These are phyloP conservation scores for Myotis vivesi DNA, from an alignment of 2,797 vertebrate genomes.

Conservation along the genomic window DNA sequence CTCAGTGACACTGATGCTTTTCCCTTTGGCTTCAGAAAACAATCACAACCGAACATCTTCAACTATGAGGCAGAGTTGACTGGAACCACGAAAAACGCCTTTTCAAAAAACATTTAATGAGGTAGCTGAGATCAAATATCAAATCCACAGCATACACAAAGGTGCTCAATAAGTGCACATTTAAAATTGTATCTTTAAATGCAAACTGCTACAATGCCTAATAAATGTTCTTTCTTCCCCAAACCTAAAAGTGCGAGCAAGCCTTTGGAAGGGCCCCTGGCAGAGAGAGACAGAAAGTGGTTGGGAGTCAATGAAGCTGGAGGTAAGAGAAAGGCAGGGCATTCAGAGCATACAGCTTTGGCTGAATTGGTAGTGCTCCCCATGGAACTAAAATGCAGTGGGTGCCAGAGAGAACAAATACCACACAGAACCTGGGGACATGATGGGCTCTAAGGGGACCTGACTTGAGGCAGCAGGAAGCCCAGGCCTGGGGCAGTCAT, in stretches of 20 bases:
- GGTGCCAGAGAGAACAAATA: not conserved
- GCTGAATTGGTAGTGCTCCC: not conserved
- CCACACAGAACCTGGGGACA: not conserved
- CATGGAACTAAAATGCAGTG: not conserved
- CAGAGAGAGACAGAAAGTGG: not conserved
- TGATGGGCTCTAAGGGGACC: not conserved
- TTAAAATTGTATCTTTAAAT: not conserved
- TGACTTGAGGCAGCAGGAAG: not conserved
- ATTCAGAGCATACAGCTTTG: not conserved
- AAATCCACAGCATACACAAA: slow-evolving; percentile 74
- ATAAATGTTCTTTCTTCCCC: slow-evolving; percentile 65
- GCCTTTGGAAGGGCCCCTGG: slow-evolving; percentile 64
- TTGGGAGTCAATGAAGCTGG: not conserved
- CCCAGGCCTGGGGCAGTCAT: no score
- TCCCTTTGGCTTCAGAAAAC: slow-evolving; percentile 1
- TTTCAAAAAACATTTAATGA: slow-evolving; percentile 72
- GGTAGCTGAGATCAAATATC: slow-evolving; percentile 83
- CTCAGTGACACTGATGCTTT: not conserved
- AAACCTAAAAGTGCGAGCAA: slow-evolving; percentile 43
- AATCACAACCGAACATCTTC: not conserved
- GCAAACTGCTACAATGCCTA: not conserved
- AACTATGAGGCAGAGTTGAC: not conserved
- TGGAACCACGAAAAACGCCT: not conserved
- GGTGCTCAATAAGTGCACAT: slow-evolving; percentile 55
- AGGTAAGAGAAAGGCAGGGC: not conserved